These are phyloP conservation scores for Orthochromis malagaraziensis DNA, from an alignment of 2,113 vertebrate species.

Conservation along the genomic window DNA sequence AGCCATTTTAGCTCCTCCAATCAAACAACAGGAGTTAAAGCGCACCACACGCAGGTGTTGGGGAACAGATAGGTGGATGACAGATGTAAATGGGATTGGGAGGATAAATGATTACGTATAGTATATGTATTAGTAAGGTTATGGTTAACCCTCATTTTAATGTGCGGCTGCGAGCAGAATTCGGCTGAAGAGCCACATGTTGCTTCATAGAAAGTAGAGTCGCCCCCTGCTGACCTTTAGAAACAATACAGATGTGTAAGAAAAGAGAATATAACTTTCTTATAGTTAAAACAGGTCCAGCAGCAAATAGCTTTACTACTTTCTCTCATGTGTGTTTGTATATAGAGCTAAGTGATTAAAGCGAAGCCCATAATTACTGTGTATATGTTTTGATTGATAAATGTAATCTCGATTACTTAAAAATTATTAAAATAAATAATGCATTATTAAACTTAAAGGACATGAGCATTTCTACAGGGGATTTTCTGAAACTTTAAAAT, in stretches of 20 bases:
- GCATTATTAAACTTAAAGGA: not conserved
- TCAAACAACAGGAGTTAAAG: not conserved
- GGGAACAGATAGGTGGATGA: not conserved
- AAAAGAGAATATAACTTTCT: not conserved
- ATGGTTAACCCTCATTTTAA: not conserved
- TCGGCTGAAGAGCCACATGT: not conserved
- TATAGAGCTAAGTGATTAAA: not conserved
- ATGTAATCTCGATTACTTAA: not conserved
- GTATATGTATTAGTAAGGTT: not conserved
- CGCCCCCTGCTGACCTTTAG: not conserved
- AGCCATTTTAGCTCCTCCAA: not conserved
- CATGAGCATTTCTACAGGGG: not conserved
- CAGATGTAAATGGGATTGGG: not conserved
- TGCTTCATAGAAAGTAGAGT: not conserved
- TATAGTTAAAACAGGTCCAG: not conserved
- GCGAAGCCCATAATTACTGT: not conserved
- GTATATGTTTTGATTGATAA: accelerated
- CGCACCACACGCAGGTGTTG: accelerated
- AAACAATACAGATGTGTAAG: not conserved
- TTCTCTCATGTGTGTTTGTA: not conserved
- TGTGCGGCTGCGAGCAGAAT: not conserved
- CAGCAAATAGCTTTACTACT: not conserved
- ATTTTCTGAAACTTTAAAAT: not conserved
- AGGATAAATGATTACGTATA: accelerated
- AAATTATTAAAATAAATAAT: not conserved